A percentile compares a stretch with the other conserved stretches of the same genome.
These are phyloP conservation scores for Hylaeus volcanicus DNA, from an alignment of 1,140 invertebrate species.

Conservation along the genomic window DNA sequence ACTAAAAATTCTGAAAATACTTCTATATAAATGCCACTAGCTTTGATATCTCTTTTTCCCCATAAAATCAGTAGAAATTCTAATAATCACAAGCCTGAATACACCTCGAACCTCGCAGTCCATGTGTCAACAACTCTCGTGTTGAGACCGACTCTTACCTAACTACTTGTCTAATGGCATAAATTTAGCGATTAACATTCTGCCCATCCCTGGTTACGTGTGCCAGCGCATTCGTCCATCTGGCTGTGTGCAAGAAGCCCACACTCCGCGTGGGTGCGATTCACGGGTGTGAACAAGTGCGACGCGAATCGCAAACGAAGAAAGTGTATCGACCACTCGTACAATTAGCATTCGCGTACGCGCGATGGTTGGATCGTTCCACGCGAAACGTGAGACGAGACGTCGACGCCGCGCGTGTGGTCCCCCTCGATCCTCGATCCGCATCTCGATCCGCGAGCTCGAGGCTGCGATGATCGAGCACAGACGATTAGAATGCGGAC, in stretches of 20 bases:
- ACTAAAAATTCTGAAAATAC: too few species aligned
- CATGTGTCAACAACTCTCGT: too few species aligned
- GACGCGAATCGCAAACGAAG: neutral
- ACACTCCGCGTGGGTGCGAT: neutral
- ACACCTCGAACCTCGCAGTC: too few species aligned
- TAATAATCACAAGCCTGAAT: too few species aligned
- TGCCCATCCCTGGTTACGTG: too few species aligned
- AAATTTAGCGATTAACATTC: too few species aligned
- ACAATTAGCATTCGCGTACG: slow-evolving; percentile 23
- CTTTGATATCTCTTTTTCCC: too few species aligned
- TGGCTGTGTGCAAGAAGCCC: neutral
- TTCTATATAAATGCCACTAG: too few species aligned
- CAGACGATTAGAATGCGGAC: neutral
- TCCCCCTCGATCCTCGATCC: neutral
- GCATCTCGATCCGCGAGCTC: neutral
- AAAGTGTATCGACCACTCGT: slow-evolving; percentile 12
- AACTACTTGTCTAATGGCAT: too few species aligned
- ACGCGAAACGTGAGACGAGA: neutral
- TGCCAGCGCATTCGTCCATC: too few species aligned
- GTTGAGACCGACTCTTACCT: too few species aligned
- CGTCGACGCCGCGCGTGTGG: slow-evolving; percentile 3
- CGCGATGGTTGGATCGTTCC: neutral
- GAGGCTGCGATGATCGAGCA: neutral
- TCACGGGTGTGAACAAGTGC: neutral
- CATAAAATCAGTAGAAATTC: too few species aligned